A percentile compares a stretch with the other conserved stretches of the same genome.
Conservation (phyloP, 2,797 vertebrate genomes). For the Coregonus ussuriensis region DNA sequence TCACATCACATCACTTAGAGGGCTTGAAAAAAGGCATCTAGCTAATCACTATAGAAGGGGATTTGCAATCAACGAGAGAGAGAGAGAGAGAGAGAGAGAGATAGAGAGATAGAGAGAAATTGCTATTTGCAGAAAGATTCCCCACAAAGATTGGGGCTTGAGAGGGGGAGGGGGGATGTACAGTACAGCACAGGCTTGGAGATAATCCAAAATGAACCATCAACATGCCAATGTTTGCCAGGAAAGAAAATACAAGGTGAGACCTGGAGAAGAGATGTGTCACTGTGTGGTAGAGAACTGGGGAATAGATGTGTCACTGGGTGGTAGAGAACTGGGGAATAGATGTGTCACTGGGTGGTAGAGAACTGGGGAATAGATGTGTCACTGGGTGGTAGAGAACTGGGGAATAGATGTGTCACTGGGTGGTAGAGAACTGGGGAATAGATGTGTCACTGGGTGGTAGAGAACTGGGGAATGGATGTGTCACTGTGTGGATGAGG, state of each 20-base stretch:
- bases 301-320: too few species aligned
- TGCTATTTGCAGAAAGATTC: slow-evolving; percentile 65
- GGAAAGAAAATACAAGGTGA: slow-evolving; percentile 53
- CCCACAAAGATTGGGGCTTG: slow-evolving; percentile 43
- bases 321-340: too few species aligned
- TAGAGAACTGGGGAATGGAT: neutral
- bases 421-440: too few species aligned
- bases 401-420: too few species aligned
- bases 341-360: too few species aligned
- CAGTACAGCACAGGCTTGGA: slow-evolving; percentile 22
- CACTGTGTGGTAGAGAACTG: too few species aligned
- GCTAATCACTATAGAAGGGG: slow-evolving; percentile 35
- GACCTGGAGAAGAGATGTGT: neutral
- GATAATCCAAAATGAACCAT: slow-evolving; percentile 64
- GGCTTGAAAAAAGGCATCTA: slow-evolving; percentile 41
- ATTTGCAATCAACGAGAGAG: slow-evolving; percentile 23
- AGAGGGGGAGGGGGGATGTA: slow-evolving; percentile 1
- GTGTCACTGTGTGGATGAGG: neutral
- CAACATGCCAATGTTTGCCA: slow-evolving; percentile 38
- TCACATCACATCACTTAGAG: slow-evolving; percentile 5
- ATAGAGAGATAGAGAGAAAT: slow-evolving; percentile 1
- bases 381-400: too few species aligned
- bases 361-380: too few species aligned
- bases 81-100: neutral
- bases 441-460: too few species aligned